phyloP scores from a whole-genome alignment of 2,888 invertebrate species.

The Caenorhabditis angaria region DNA sequence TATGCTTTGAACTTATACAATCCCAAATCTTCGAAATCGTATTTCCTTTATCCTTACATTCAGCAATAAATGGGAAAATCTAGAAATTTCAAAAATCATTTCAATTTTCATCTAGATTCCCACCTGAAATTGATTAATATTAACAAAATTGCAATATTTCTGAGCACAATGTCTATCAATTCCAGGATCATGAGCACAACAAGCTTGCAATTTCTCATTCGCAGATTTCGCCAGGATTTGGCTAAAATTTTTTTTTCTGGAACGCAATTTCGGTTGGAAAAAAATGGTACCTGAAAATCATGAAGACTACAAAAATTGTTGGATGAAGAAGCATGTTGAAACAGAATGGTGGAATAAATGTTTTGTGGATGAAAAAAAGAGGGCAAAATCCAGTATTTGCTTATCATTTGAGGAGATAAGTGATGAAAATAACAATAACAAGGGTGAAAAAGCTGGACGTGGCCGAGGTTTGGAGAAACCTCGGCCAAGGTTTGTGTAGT shows the following conservation, averaged over 20 bases:
- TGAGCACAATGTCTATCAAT: constrained; percentile 46
- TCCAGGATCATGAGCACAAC: constrained; percentile 45
- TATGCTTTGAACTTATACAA: constrained; percentile 60
- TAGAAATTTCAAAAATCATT: constrained; percentile 13
- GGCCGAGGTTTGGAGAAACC: too few species aligned
- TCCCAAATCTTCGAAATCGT: constrained; percentile 62
- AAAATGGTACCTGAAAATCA: too few species aligned
- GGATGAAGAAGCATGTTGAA: not conserved
- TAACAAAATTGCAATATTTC: constrained; percentile 48
- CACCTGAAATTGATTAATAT: constrained; percentile 38
- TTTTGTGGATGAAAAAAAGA: too few species aligned
- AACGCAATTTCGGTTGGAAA: too few species aligned
- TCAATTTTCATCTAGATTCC: not conserved
- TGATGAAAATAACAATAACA: too few species aligned
- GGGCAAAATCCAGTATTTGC: not conserved
- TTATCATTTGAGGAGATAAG: not conserved
- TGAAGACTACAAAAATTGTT: not conserved
- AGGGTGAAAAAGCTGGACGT: too few species aligned
- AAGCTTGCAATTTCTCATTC: constrained; percentile 47
- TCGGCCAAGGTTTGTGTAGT: too few species aligned
- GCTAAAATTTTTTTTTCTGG: too few species aligned
- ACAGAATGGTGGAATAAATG: not conserved
- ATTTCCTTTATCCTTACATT: constrained; percentile 55
- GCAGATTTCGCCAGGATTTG: constrained; percentile 15
- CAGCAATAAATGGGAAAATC: constrained; percentile 60